Conservation (phyloP, 2,797 vertebrate genomes). For the Sebastes iracundus region DNA sequence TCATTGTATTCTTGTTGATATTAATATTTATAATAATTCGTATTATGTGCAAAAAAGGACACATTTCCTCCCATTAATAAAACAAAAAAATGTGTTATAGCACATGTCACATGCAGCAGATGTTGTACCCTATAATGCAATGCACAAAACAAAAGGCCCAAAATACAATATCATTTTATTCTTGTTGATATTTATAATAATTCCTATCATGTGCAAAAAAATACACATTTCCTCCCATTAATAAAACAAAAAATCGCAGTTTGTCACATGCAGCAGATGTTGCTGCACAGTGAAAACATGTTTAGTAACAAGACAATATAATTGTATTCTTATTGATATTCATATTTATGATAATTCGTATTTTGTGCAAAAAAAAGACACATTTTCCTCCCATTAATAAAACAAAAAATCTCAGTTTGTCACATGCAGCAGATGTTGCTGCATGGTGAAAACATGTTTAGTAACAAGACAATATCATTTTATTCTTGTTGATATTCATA, state of each 20-base stretch:
- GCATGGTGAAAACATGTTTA: neutral
- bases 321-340: no score
- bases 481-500: neutral
- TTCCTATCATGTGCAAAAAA: neutral
- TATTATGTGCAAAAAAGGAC: neutral
- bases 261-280: no score
- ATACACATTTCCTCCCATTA: neutral
- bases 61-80: neutral
- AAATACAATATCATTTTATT: neutral
- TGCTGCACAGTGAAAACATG: no score
- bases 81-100: neutral
- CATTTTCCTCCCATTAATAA: no score
- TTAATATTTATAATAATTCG: neutral
- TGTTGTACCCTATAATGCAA: neutral
- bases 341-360: no score
- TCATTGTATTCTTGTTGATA: neutral
- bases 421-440: no score
- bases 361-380: no score
- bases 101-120: neutral
- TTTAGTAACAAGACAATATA: no score
- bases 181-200: neutral
- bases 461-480: no score
- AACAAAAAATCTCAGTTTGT: no score
- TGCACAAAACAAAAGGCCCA: neutral
- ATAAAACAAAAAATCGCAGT: no score